These are phyloP conservation scores for Peromyscus maniculatus DNA, from an alignment of 2,113 vertebrate genomes.

Conservation along the genomic window DNA sequence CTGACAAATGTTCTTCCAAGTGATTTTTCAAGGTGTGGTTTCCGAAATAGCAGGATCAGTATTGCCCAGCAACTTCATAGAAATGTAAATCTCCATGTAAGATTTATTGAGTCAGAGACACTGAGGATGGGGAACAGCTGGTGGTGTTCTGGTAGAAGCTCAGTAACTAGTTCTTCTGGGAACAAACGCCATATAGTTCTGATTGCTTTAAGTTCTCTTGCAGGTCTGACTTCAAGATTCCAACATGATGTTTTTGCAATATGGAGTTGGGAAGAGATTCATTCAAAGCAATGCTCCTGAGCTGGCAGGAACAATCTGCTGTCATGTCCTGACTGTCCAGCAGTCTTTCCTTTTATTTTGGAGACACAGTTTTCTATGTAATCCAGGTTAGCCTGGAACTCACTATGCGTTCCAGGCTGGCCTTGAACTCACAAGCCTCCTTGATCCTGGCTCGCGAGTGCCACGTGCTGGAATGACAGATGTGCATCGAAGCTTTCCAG, in stretches of 20 bases:
- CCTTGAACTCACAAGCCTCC: neutral
- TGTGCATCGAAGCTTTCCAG: neutral
- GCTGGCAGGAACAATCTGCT: neutral
- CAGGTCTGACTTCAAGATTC: neutral
- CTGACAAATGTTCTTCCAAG: neutral
- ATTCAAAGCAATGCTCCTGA: neutral
- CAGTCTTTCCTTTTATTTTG: neutral
- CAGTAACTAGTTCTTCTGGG: neutral
- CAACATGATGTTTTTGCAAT: too few species aligned
- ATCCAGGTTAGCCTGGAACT: neutral
- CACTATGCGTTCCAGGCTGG: neutral
- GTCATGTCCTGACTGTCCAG: fast-evolving
- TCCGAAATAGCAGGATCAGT: neutral
- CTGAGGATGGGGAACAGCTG: too few species aligned
- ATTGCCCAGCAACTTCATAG: neutral
- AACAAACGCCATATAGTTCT: neutral
- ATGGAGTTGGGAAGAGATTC: neutral
- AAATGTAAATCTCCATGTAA: neutral
- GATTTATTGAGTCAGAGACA: neutral
- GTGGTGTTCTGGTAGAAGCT: neutral
- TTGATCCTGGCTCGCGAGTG: neutral
- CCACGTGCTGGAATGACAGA: neutral
- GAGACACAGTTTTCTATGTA: neutral
- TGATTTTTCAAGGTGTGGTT: neutral
- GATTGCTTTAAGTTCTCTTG: neutral